These are phyloP conservation scores for Sitta europaea DNA, from an alignment of 2,113 vertebrate genomes.

Conservation along the genomic window DNA sequence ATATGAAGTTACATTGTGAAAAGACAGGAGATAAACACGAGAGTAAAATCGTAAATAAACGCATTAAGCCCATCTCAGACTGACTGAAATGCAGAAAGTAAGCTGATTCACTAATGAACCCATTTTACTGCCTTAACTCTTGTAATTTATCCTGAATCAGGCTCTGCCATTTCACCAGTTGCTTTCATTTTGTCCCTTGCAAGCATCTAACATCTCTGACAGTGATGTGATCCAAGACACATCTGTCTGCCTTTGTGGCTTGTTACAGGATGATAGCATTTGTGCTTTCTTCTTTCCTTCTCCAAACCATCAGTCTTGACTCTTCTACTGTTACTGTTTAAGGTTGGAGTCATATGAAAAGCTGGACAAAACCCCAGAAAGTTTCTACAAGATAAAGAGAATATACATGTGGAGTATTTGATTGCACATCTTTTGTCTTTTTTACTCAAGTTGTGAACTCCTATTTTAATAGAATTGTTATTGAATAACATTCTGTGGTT, in stretches of 20 bases:
- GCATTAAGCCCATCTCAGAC: not conserved
- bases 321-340: not conserved
- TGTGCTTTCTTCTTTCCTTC: not conserved
- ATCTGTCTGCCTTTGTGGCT: accelerated
- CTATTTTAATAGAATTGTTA: not conserved
- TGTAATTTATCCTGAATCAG: not conserved
- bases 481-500: not conserved
- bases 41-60: not conserved
- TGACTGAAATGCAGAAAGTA: not conserved
- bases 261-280: not conserved
- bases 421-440: not conserved
- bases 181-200: not conserved
- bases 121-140: not conserved
- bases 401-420: not conserved
- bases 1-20: not conserved
- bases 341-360: not conserved
- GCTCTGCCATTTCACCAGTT: not conserved
- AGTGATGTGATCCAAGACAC: not conserved
- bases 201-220: not conserved
- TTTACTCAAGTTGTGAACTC: not conserved
- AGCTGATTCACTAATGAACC: not conserved
- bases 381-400: not conserved
- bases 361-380: not conserved
- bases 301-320: not conserved
- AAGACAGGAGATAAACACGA: not conserved